Base-by-base conservation (phyloP, 1,140 invertebrate species). In the Samia ricini region DNA sequence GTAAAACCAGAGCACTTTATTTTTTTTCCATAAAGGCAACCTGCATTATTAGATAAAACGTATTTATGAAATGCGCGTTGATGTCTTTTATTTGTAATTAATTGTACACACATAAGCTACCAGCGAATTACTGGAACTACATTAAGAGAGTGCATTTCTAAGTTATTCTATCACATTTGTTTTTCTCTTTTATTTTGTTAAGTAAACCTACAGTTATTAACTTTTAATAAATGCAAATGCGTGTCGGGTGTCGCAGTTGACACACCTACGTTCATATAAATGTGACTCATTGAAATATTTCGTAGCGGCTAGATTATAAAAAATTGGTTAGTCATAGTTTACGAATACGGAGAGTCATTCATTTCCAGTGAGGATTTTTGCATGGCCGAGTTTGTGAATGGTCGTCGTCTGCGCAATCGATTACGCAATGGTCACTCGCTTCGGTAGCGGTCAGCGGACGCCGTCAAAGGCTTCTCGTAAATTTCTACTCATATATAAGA, bases 391-490 rank as follows among this genome's bases (percentile, higher is more conserved):
- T 63, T 74, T 63, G 66, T 81, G 76, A 79, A 82, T 78, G 73
- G 68, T 60, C 59, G 57, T 61, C 59, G 71, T 61, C 42, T 71
- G 71, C 64, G 73, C 72, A 76, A 82, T 69, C 71, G 69, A 68
- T 80, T 81, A 69, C 61, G 60, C 66, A 77, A 80, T 66, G 66
- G 62, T 71, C 60, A 66, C 63, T 62, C 33, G 15, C 29, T 48
- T 56, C 59, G 59, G 58, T 68, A 54, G 62, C 64, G 60, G 63
- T 69, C 72, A 71, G 68, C 69, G 76, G 71, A 74, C 60, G 63
- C 63, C 60, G 63, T 68, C 51, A 76, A 84, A 73, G 81, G 79
- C 71, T 82, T 82, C 76, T 33, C 56, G 24, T 22, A 59, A 59
- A 49, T 42, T 50, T 48, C 24, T 20, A 15, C 18, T 19, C 2